Evolutionary conservation across 2,888 invertebrate species (phyloP), one percentile per base, ranked within the genome.

Genomic region (Gastrophysa polygoni): DNA sequence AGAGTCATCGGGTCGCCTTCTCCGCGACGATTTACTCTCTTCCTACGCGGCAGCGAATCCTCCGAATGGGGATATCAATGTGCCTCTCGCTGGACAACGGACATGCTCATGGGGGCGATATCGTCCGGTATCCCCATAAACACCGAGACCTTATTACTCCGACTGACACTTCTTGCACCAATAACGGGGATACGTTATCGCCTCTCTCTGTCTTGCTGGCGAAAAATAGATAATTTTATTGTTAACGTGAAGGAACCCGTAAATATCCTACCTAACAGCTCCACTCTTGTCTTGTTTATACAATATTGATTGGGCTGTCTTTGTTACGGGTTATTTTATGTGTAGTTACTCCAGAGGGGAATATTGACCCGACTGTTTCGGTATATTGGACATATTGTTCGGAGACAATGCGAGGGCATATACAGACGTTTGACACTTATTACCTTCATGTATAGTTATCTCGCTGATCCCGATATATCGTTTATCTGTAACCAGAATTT

Each of bases 21-120:
- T 4, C 1, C 3, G 3, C 38, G 38, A 43, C 54, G 54, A 54
- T 54, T 54, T 54, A 54, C 43, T 20, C 54, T 21, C 54, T 54
- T 44, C 54, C 54, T 54, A 54, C 54, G 54, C 54, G 43, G 34
- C 14, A 28, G 24, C 24, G 24, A 54, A 54, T 43, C 38, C 54
- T 54, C 34, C 24, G 54, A 54, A 21, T 28, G 24, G 21, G 43
- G 54, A 43, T 54, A 54, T 54, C 54, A 43, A 43, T 28, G 54
- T 38, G 24, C 20, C 24, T 24, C 20, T 29, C 29, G 38, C 38
- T 3, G 38, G 14, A 38, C 38, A 14, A n/a, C 43, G 54, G 54
- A 54, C 57, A 57, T 48, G 38, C 49, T 57, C 57, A 49, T 49
- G 57, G 48, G 57, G 57, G 57, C 57, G 57, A 57, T 57, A 57